Conservation (phyloP, 2,113 vertebrate species). For the Tamias sibiricus region DNA sequence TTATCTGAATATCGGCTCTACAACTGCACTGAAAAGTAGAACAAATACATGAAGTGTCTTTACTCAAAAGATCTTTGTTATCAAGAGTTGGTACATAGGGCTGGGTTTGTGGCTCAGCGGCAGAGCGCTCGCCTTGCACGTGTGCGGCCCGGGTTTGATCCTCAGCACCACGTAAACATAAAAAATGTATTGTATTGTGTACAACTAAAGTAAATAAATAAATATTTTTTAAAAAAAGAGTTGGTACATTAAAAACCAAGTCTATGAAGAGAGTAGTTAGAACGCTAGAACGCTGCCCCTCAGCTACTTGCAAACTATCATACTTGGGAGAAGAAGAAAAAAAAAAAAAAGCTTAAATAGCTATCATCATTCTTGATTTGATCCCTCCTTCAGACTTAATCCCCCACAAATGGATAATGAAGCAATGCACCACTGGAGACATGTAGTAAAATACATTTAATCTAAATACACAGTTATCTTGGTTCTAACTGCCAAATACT, state of each 20-base stretch:
- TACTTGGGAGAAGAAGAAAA: not conserved
- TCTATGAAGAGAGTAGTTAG: not conserved
- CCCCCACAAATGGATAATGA: not conserved
- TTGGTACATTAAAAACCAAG: not conserved
- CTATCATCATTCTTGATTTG: not conserved
- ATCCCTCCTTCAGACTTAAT: not conserved
- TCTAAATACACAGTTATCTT: not conserved
- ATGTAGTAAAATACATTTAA: not conserved
- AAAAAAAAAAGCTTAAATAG: not conserved
- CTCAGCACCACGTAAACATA: too few relatives aligned
- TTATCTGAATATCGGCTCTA: not conserved
- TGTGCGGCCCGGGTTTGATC: too few relatives aligned
- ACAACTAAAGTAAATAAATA: too few relatives aligned
- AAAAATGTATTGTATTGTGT: too few relatives aligned
- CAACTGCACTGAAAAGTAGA: not conserved
- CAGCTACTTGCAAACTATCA: not conserved
- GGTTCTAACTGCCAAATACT: not conserved
- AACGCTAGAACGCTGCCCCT: not conserved
- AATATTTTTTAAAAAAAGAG: too few relatives aligned
- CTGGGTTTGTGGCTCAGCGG: too few relatives aligned
- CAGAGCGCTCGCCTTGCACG: too few relatives aligned
- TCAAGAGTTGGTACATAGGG: not conserved
- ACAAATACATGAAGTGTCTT: not conserved
- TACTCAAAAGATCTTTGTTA: not conserved
- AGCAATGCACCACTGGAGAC: not conserved